Percentiles rank a stretch among this genome's conserved stretches.
These are phyloP conservation scores for Sycophila sp. DNA, from an alignment of 1,140 invertebrate genomes.

Conservation along the genomic window DNA sequence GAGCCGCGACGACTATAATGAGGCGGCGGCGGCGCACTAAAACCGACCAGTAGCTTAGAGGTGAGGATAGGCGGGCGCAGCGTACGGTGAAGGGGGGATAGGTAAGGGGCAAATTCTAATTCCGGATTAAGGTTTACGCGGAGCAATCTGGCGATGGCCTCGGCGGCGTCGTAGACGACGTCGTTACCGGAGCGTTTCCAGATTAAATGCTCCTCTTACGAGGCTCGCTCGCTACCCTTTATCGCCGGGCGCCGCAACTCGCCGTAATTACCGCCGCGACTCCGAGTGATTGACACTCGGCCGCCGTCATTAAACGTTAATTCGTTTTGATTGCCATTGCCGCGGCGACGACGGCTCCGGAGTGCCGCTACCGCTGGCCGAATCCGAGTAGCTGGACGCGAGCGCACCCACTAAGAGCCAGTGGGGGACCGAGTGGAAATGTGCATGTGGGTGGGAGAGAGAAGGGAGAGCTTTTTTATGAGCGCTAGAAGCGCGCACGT, in stretches of 20 bases:
- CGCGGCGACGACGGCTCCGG: not conserved
- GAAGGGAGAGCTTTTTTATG: not conserved
- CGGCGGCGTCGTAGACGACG: conserved; percentile 44
- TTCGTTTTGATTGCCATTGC: conserved; percentile 47
- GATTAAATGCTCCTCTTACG: conserved; percentile 54
- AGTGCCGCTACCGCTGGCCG: not conserved
- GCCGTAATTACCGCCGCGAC: conserved; percentile 47
- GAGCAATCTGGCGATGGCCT: conserved; percentile 52
- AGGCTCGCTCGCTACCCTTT: conserved; percentile 44
- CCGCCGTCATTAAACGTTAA: conserved; percentile 49
- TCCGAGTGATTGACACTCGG: conserved; percentile 52
- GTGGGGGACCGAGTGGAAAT: too few relatives aligned
- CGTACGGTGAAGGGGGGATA: too few relatives aligned
- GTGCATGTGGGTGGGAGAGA: not conserved
- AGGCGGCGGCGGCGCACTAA: conserved; percentile 18
- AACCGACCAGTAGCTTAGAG: not conserved
- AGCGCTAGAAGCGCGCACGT: not conserved
- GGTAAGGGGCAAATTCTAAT: conserved; percentile 53
- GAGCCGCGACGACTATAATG: conserved; percentile 9
- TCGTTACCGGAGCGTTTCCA: conserved; percentile 56
- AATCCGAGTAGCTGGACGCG: too few relatives aligned
- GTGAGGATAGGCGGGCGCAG: not conserved
- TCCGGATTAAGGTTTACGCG: conserved; percentile 57
- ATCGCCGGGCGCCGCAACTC: conserved; percentile 48
- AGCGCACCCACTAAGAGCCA: too few relatives aligned